Conservation (phyloP, 2,113 vertebrate genomes). For the Macaca mulatta region DNA sequence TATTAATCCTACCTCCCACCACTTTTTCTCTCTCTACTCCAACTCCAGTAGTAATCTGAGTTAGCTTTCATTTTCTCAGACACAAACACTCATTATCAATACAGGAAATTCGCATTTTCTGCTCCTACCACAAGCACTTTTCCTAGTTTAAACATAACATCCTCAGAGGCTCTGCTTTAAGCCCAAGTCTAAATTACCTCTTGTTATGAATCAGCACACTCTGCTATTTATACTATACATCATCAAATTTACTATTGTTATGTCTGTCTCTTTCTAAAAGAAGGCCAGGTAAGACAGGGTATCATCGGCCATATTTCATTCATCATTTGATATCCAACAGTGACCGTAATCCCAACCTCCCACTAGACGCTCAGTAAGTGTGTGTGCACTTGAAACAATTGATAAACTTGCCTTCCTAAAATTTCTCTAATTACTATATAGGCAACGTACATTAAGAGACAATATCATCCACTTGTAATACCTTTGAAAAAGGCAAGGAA, state of each 20-base stretch:
- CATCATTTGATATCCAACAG: neutral
- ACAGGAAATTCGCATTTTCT: neutral
- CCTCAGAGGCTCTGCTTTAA: neutral
- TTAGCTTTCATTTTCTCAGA: neutral
- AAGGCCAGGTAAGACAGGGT: neutral
- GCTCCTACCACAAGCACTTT: neutral
- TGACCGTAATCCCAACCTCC: neutral
- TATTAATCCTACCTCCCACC: neutral
- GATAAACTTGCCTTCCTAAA: neutral
- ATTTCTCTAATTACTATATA: neutral
- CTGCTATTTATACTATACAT: neutral
- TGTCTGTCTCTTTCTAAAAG: neutral
- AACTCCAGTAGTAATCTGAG: neutral
- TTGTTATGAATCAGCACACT: neutral
- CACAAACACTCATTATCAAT: neutral
- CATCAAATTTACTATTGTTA: neutral
- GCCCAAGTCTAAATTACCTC: neutral
- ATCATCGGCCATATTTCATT: neutral
- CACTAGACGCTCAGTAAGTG: neutral
- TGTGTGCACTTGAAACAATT: neutral
- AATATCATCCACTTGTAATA: neutral
- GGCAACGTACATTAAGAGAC: neutral
- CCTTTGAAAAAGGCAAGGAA: neutral
- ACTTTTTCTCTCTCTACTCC: neutral
- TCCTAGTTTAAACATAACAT: neutral